Percentiles rank a stretch among this genome's conserved stretches.
These are phyloP conservation scores for Antigone vipio DNA, from an alignment of 2,113 vertebrate genomes.

Conservation along the genomic window DNA sequence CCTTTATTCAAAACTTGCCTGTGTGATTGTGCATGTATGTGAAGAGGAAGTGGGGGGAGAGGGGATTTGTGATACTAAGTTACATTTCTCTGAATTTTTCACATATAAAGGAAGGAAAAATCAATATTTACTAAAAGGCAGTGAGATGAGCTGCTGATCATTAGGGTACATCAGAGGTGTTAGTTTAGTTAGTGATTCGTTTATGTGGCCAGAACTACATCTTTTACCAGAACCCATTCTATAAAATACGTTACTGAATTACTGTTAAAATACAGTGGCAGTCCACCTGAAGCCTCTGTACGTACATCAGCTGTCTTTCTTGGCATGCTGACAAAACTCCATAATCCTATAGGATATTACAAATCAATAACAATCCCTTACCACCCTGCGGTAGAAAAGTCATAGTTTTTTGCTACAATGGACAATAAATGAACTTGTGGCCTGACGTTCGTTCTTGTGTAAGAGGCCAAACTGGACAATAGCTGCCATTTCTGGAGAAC, in stretches of 20 bases:
- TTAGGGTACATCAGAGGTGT: background rate
- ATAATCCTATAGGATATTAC: background rate
- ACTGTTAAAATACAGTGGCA: background rate
- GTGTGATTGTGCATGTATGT: rapidly evolving
- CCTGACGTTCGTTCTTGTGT: background rate
- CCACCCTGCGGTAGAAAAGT: background rate
- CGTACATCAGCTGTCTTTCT: background rate
- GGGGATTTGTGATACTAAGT: background rate
- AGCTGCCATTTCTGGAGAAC: background rate
- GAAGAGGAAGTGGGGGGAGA: background rate
- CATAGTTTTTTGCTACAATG: background rate
- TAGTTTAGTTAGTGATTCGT: background rate
- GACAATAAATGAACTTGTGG: background rate
- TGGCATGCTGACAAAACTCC: background rate
- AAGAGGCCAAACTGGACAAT: background rate
- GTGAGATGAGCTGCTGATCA: background rate
- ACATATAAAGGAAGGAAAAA: background rate
- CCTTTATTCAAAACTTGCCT: background rate
- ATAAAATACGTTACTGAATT: background rate
- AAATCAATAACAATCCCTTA: background rate
- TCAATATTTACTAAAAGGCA: background rate
- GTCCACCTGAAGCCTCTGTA: background rate
- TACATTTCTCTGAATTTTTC: background rate
- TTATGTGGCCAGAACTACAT: background rate
- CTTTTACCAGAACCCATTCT: background rate